Conservation (phyloP, 2,113 vertebrate genomes). For the Coptodon bakossiorum region DNA sequence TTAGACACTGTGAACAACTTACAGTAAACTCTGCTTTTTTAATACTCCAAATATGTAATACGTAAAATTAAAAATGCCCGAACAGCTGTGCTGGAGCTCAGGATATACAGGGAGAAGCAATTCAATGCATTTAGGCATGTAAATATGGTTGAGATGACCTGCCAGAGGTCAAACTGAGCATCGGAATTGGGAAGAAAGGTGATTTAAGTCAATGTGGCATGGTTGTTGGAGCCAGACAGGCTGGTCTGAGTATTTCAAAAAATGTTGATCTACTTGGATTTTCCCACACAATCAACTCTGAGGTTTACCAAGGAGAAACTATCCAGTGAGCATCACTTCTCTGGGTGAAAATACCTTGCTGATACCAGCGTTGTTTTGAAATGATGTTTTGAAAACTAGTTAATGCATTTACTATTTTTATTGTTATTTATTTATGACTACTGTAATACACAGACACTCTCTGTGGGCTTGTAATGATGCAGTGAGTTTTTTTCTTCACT, state of each 20-base stretch:
- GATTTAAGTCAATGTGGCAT: neutral
- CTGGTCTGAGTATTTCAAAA: neutral
- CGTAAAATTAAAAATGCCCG: rapidly evolving
- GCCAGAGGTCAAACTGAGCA: neutral
- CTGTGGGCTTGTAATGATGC: neutral
- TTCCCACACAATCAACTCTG: neutral
- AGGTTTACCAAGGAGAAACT: neutral
- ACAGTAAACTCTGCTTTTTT: neutral
- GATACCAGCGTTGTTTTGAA: neutral
- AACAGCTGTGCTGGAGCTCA: neutral
- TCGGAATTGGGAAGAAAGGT: neutral
- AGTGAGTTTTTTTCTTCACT: neutral
- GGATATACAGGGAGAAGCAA: neutral
- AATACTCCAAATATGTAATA: neutral
- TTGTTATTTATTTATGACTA: neutral
- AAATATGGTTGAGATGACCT: neutral
- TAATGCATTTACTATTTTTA: neutral
- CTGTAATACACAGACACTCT: neutral
- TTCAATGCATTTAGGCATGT: neutral
- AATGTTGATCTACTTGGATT: neutral
- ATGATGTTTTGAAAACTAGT: neutral
- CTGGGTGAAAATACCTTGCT: neutral
- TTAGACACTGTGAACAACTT: neutral
- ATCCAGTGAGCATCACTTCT: neutral
- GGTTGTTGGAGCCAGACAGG: neutral